These are phyloP conservation scores for Tiliacea citrago DNA, from an alignment of 2,888 invertebrate species.

Conservation along the genomic window DNA sequence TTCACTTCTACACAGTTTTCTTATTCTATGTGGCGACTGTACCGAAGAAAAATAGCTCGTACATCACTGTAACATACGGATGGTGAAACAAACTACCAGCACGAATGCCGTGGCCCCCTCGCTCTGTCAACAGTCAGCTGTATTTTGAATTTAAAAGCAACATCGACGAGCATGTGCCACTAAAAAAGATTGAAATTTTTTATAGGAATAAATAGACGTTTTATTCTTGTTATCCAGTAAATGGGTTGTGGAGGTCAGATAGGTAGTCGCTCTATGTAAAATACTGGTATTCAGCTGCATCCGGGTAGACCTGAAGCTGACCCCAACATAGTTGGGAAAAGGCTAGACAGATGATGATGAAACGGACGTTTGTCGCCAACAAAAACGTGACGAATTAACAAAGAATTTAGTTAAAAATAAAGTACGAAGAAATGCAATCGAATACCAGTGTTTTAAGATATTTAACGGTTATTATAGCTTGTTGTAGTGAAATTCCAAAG, in stretches of 20 bases:
- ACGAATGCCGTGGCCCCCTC: conserved; percentile 79
- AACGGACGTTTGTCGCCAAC: too few species aligned
- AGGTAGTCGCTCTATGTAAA: too few species aligned
- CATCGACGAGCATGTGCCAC: conserved; percentile 34
- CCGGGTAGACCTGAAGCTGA: too few species aligned
- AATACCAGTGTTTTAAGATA: not conserved
- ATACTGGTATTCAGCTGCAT: too few species aligned
- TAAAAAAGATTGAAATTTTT: conserved; percentile 4
- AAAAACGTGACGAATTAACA: not conserved
- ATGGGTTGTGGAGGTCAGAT: too few species aligned
- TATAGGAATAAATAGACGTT: not conserved
- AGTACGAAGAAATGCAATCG: not conserved
- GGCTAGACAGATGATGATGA: too few species aligned
- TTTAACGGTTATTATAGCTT: not conserved
- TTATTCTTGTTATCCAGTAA: not conserved
- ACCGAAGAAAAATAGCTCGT: conserved; percentile 15
- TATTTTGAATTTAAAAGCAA: conserved; percentile 57
- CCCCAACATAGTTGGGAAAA: too few species aligned
- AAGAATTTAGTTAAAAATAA: not conserved
- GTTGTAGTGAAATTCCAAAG: too few species aligned
- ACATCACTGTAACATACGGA: conserved; percentile 66
- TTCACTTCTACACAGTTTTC: not conserved
- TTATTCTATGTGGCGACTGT: conserved; percentile 5
- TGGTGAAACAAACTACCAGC: conserved; percentile 65
- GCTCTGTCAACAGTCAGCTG: conserved; percentile 80